Evolutionary conservation across 2,113 vertebrate species (phyloP).

Genomic region (Irena cyanogastra): DNA sequence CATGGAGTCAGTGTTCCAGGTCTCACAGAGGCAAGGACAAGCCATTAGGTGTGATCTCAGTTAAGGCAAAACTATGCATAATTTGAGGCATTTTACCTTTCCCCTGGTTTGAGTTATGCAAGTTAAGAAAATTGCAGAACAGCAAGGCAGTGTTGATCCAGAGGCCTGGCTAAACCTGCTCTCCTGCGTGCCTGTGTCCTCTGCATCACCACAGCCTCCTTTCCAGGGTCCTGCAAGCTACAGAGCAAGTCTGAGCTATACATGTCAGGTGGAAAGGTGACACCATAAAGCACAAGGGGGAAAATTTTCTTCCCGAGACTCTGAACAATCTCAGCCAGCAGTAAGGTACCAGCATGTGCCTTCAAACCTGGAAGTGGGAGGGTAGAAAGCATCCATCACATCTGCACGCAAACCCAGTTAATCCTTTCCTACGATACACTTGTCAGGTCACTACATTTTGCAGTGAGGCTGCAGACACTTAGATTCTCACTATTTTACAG

Average conservation of each 20-base stretch:
- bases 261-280: background rate
- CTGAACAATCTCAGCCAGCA: background rate
- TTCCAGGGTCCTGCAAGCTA: background rate
- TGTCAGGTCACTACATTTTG: background rate
- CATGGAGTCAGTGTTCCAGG: background rate
- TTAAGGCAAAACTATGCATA: background rate
- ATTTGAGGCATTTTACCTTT: background rate
- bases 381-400: background rate
- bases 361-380: background rate
- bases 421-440: background rate
- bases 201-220: background rate
- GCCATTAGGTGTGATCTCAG: background rate
- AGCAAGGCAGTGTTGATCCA: background rate
- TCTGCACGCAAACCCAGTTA: background rate
- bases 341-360: accelerated
- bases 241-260: background rate
- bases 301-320: background rate
- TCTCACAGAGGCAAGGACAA: background rate
- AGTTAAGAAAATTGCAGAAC: background rate
- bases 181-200: background rate
- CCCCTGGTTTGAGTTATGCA: accelerated
- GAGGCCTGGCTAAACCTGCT: background rate
- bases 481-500: background rate
- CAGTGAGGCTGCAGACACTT: background rate
- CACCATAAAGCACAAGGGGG: background rate